Evolutionary conservation across 2,888 invertebrate genomes (phyloP), one percentile per base, ranked within the genome.

Genomic region (Ligdia adustata): DNA sequence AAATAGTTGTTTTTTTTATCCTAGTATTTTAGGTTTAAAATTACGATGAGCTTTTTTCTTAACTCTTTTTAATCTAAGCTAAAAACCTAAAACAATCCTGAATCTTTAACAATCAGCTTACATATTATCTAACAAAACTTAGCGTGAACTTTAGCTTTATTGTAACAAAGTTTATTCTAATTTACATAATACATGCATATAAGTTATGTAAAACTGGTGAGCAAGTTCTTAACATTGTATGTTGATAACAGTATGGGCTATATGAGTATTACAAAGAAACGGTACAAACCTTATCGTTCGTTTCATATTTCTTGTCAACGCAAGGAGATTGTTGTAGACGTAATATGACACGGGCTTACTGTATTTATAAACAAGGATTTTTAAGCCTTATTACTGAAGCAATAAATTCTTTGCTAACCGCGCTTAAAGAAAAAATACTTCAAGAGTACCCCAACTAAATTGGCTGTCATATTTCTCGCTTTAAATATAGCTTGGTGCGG

Each of bases 71-170:
- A 22, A 22, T 4, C 22, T 22, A 22, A 6, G 4, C 4, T n/a
- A 22, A 16, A 4, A n/a, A 44, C 32, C 28, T 35, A 51, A 29
- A 28, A 24, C 62, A 60, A 59, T 62, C 60, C 43, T 52, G 50
- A 48, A 28, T 46, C 57, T 34, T 38, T 55, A 58, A n/a, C 48
- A 57, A 51, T 55, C 52, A 51, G 52, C 40, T 51, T 42, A 35
- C 29, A 44, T 32, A 45, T n/a, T n/a, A n/a, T 52, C 28, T 37
- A 31, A 37, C 37, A 56, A 47, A 55, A 47, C 41, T 48, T 39
- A 33, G 39, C 47, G 47, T 52, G 26, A 52, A 57, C 66, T 37
- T 43, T 64, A 55, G 41, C 9, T 0, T 1, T 27, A 41, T 45
- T 9, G 6, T 2, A 14, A 55, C 60, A 66, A 54, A 55, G 52